A percentile compares a stretch with the other conserved stretches of the same genome.
phyloP scores from a whole-genome alignment of 2,113 vertebrate species.

The Vimba vimba region DNA sequence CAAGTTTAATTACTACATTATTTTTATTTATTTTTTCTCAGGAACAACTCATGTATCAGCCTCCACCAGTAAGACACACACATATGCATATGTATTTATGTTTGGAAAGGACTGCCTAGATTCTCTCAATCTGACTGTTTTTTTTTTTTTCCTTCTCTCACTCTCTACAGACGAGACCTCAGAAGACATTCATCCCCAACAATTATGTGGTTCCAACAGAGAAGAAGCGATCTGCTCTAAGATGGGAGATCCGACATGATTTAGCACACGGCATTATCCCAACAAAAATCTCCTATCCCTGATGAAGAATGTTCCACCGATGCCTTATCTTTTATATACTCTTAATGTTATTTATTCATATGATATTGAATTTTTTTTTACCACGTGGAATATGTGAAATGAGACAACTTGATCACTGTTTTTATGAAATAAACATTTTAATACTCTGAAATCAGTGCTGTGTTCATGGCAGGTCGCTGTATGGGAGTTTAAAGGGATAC shows the following conservation, averaged over 20 bases:
- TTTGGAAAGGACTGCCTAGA: background rate
- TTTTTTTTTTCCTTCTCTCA: background rate
- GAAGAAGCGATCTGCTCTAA: constrained; percentile 85
- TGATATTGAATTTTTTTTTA: constrained; percentile 1
- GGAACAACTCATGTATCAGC: constrained; percentile 76
- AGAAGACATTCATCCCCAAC: constrained; percentile 74
- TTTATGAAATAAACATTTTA: constrained; percentile 59
- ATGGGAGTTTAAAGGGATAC: constrained; percentile 83
- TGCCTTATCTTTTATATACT: background rate
- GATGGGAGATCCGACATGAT: constrained; percentile 85
- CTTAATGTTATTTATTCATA: constrained; percentile 60
- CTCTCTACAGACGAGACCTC: constrained; percentile 71
- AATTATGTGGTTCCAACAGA: constrained; percentile 84
- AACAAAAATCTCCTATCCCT: constrained; percentile 55
- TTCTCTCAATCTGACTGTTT: background rate
- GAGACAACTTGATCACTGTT: constrained; percentile 40
- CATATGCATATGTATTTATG: background rate
- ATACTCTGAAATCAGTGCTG: background rate
- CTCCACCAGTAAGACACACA: constrained; percentile 69
- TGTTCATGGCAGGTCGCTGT: constrained; percentile 77
- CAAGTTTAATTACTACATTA: background rate
- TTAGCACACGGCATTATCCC: constrained; percentile 81
- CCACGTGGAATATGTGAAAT: constrained; percentile 38
- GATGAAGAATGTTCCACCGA: background rate
- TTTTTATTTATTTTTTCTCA: constrained; percentile 38